These are phyloP conservation scores for Stomatorhinus ivindoensis DNA, from an alignment of 2,113 vertebrate species.

Conservation along the genomic window DNA sequence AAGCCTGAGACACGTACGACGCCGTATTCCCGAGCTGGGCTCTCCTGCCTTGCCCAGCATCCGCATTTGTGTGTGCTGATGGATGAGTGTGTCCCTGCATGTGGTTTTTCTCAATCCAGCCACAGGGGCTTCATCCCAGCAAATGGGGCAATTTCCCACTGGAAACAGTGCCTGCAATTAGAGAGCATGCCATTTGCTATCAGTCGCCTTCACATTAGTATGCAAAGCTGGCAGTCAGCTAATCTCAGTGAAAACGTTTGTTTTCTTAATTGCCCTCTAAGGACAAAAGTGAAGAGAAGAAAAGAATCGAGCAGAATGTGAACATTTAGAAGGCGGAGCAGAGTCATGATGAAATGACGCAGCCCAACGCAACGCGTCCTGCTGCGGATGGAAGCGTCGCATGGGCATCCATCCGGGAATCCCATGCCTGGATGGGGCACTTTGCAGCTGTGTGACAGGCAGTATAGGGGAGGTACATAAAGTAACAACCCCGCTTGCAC, in stretches of 20 bases:
- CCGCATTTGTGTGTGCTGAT: not conserved
- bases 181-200: conserved; percentile 71
- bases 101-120: conserved; percentile 48
- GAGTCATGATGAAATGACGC: conserved; percentile 30
- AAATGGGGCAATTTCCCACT: conserved; percentile 71
- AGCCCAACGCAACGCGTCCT: not conserved
- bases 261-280: conserved; percentile 86
- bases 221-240: conserved; percentile 75
- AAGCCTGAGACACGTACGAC: not conserved
- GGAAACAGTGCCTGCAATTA: conserved; percentile 74
- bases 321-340: conserved; percentile 59
- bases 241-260: conserved; percentile 79
- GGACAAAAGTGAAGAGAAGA: conserved; percentile 74
- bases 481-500: not conserved
- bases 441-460: not conserved
- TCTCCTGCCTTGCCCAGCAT: not conserved
- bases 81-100: conserved; percentile 35
- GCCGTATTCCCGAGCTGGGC: not conserved
- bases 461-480: not conserved
- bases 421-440: not conserved
- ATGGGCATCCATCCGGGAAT: not conserved
- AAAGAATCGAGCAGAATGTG: conserved; percentile 56
- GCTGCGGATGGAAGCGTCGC: not conserved
- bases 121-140: conserved; percentile 62
- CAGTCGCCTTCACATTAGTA: conserved; percentile 76